A percentile compares a stretch with the other conserved stretches of the same genome.
Evolutionary conservation across 64 coral and sea anemone genomes (phyloP).

Genomic region (Montipora foliosa): DNA sequence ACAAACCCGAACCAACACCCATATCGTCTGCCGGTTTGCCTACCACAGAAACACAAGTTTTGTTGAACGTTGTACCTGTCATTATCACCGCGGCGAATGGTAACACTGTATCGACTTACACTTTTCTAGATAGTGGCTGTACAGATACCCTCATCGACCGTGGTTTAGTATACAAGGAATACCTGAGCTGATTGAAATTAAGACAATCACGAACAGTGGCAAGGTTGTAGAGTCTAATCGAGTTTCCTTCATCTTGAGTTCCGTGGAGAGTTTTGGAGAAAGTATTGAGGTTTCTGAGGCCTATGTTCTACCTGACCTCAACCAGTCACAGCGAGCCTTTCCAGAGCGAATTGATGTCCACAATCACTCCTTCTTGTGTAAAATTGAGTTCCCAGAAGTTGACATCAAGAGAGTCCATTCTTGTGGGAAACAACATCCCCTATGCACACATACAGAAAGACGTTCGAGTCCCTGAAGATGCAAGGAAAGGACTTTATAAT

Average conservation of each 20-base stretch:
- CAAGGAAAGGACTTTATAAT: conserved; percentile 54
- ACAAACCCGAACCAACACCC: conserved; percentile 11
- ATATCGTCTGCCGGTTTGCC: conserved; percentile 20
- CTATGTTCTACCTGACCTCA: conserved; percentile 56
- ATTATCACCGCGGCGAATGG: conserved; percentile 41
- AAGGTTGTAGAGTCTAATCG: conserved; percentile 39
- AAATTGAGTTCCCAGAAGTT: conserved; percentile 62
- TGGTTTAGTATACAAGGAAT: conserved; percentile 61
- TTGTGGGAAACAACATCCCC: conserved; percentile 65
- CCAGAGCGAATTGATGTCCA: conserved; percentile 49
- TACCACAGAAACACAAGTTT: conserved; percentile 9
- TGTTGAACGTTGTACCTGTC: conserved; percentile 67
- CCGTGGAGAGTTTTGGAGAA: conserved; percentile 40
- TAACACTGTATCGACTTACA: conserved; percentile 51
- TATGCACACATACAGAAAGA: conserved; percentile 60
- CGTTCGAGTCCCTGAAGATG: conserved; percentile 48
- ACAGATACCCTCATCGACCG: conserved; percentile 65
- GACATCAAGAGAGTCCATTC: conserved; percentile 67
- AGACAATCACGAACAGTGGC: conserved; percentile 53
- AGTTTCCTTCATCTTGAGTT: conserved; percentile 49
- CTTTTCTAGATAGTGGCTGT: conserved; percentile 73
- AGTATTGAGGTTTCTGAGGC: conserved; percentile 40
- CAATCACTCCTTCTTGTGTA: neutral
- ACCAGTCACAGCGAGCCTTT: conserved; percentile 9
- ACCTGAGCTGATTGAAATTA: conserved; percentile 34